A percentile compares a stretch with the other conserved stretches of the same genome.
phyloP scores from a whole-genome alignment of 2,888 invertebrate species.

The Galerucella pusilla region DNA sequence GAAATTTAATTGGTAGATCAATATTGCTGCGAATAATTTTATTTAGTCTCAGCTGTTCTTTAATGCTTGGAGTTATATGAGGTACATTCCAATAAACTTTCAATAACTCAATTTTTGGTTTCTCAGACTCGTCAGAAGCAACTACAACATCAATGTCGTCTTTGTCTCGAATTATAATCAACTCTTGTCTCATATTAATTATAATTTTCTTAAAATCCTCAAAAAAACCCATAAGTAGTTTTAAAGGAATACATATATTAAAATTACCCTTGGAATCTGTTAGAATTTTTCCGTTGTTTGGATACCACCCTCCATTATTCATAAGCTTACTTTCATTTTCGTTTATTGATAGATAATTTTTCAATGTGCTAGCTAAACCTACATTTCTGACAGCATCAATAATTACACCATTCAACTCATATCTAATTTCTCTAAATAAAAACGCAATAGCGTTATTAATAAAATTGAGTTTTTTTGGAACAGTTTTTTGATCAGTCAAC shows the following conservation, averaged over 20 bases:
- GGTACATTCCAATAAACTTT: slow-evolving; percentile 41
- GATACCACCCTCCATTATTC: slow-evolving; percentile 7
- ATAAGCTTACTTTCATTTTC: not conserved
- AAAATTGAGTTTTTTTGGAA: not conserved
- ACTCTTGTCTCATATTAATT: slow-evolving; percentile 41
- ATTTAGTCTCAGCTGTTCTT: slow-evolving; percentile 31
- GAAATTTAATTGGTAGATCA: slow-evolving; percentile 34
- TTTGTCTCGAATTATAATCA: slow-evolving; percentile 37
- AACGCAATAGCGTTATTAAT: slow-evolving; percentile 39
- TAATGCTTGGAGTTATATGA: slow-evolving; percentile 32
- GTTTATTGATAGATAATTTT: slow-evolving; percentile 11
- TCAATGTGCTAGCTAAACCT: slow-evolving; percentile 27
- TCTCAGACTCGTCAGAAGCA: slow-evolving; percentile 24
- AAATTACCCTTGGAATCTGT: too few relatives aligned
- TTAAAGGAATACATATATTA: slow-evolving; percentile 25
- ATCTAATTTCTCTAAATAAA: slow-evolving; percentile 42
- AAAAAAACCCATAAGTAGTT: slow-evolving; percentile 30
- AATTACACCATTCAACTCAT: slow-evolving; percentile 45
- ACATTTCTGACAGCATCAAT: slow-evolving; percentile 27
- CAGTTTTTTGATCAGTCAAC: slow-evolving; percentile 18
- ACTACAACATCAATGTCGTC: slow-evolving; percentile 38
- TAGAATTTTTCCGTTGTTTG: not conserved
- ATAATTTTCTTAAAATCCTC: slow-evolving; percentile 42
- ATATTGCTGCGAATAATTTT: slow-evolving; percentile 29
- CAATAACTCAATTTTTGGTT: slow-evolving; percentile 32